phyloP scores from a whole-genome alignment of 1,140 invertebrate species.

The Polypedilum pembai region DNA sequence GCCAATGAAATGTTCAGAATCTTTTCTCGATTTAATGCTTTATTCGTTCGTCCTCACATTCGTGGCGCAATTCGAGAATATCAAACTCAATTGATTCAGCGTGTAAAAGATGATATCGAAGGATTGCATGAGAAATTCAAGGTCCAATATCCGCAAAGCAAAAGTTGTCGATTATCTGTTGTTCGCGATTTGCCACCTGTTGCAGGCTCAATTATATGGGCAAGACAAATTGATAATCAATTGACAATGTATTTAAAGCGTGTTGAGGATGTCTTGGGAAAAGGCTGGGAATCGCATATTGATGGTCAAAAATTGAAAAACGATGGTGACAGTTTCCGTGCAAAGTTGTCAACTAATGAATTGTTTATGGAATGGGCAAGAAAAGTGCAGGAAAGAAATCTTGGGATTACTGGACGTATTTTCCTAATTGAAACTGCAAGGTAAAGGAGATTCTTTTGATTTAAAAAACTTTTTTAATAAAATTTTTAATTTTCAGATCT shows the following conservation, averaged over 20 bases:
- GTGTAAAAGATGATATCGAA: slow-evolving; percentile 98
- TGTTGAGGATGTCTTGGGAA: slow-evolving; percentile 96
- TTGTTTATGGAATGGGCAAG: slow-evolving; percentile 97
- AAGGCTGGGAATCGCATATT: slow-evolving; percentile 98
- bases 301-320: slow-evolving; percentile 97
- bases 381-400: slow-evolving; percentile 88
- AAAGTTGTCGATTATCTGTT: slow-evolving; percentile 81
- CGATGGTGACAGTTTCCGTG: slow-evolving; percentile 93
- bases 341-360: slow-evolving; percentile 91
- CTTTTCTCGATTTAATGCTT: slow-evolving; percentile 94
- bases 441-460: neutral
- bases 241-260: slow-evolving; percentile 92
- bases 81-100: slow-evolving; percentile 96
- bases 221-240: slow-evolving; percentile 96
- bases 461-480: neutral
- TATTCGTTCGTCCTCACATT: slow-evolving; percentile 98
- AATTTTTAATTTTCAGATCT: slow-evolving; percentile 50
- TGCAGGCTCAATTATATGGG: slow-evolving; percentile 97
- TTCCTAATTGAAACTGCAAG: slow-evolving; percentile 81
- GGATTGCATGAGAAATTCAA: slow-evolving; percentile 97
- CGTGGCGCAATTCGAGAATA: slow-evolving; percentile 97
- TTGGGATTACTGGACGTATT: slow-evolving; percentile 87
- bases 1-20: slow-evolving; percentile 99
- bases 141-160: slow-evolving; percentile 88
- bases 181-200: slow-evolving; percentile 92